phyloP scores from a whole-genome alignment of 2,797 vertebrate species.

The Dermochelys coriacea region DNA sequence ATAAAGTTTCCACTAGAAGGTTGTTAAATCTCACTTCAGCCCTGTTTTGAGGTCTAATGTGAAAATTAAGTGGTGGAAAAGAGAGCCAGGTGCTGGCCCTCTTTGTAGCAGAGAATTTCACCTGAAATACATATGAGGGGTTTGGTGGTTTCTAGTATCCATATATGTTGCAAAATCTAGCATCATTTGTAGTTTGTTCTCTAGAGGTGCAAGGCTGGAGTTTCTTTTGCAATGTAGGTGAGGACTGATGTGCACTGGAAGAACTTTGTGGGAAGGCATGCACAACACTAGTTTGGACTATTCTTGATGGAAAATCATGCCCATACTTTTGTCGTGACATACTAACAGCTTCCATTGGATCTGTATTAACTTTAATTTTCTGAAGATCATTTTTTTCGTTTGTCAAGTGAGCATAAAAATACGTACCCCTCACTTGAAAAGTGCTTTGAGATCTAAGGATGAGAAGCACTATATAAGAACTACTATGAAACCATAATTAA shows the following conservation, averaged over 20 bases:
- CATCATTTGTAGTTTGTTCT: not conserved
- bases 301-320: not conserved
- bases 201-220: not conserved
- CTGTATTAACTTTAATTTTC: not conserved
- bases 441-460: not conserved
- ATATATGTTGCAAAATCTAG: not conserved
- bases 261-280: rapidly evolving
- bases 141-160: not conserved
- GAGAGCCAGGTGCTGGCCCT: not conserved
- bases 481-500: not conserved
- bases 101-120: not conserved
- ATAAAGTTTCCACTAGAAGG: not conserved
- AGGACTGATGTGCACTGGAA: not conserved
- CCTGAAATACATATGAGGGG: not conserved
- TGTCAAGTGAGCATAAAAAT: not conserved
- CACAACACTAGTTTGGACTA: not conserved
- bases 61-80: not conserved
- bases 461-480: not conserved
- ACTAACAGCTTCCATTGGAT: not conserved
- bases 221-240: not conserved
- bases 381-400: not conserved
- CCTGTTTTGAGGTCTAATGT: not conserved
- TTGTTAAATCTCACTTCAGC: not conserved
- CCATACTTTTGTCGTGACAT: not conserved
- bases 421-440: not conserved